Conservation (phyloP, 2,113 vertebrate genomes). For the Helogale parvula region DNA sequence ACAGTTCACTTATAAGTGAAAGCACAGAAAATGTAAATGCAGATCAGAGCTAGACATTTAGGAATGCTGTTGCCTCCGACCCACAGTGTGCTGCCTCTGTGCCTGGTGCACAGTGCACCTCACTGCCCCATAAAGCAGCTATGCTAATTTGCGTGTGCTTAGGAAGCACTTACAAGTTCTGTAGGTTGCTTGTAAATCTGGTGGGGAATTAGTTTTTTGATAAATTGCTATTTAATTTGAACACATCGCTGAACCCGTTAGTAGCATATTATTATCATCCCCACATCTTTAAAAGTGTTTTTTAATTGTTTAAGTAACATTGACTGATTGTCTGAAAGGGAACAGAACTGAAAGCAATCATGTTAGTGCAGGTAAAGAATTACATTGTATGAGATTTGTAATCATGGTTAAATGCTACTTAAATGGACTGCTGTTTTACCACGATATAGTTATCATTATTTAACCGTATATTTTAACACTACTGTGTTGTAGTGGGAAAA, state of each 20-base stretch:
- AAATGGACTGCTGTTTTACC: background rate
- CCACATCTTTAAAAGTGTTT: background rate
- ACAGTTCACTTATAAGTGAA: constrained; percentile 65
- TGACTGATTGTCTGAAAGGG: background rate
- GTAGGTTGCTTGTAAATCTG: background rate
- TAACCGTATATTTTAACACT: background rate
- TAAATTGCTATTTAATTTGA: constrained; percentile 7
- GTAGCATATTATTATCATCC: background rate
- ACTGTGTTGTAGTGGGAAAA: background rate
- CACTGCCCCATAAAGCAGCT: background rate
- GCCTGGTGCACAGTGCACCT: background rate
- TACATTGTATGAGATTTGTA: background rate
- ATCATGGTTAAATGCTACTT: background rate
- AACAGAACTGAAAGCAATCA: background rate
- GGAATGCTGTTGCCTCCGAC: constrained; percentile 46
- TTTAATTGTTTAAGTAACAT: background rate
- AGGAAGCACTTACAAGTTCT: background rate
- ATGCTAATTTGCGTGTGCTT: background rate
- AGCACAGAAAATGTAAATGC: constrained; percentile 51
- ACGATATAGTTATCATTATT: background rate
- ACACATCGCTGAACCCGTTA: background rate
- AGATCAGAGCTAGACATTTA: constrained; percentile 61
- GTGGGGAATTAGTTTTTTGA: background rate
- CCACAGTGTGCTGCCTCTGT: background rate
- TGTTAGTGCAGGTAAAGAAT: background rate